Percentiles rank a stretch among this genome's conserved stretches.
Conservation (phyloP, 2,888 invertebrate species). For the Leptopterna dolabrata region DNA sequence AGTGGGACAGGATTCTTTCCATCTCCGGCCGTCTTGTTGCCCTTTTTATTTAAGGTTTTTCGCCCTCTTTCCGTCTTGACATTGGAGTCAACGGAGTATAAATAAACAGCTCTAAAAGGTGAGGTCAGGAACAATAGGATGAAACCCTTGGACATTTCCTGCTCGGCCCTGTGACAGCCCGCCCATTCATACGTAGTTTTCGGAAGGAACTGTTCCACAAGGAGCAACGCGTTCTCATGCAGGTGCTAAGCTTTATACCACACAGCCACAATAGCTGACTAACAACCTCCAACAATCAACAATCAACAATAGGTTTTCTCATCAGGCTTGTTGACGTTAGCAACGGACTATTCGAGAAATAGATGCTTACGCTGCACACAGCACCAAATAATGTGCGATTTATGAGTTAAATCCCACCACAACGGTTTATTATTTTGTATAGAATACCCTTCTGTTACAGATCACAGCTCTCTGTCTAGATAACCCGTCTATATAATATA, state of each 20-base stretch:
- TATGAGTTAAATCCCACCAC: no score
- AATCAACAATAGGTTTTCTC: neutral
- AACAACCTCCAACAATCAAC: neutral
- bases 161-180: conserved; percentile 27
- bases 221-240: neutral
- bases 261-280: neutral
- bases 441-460: no score
- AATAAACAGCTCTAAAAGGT: conserved; percentile 14
- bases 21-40: neutral
- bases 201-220: neutral
- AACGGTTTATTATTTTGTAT: no score
- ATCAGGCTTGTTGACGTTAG: no score
- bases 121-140: conserved; percentile 16
- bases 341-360: neutral
- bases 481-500: no score
- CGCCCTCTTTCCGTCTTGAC: neutral
- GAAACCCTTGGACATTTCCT: conserved; percentile 38
- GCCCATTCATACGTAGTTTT: neutral
- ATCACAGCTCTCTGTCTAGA: no score
- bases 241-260: neutral
- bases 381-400: no score
- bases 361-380: neutral
- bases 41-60: conserved; percentile 4
- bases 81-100: conserved; percentile 24
- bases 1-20: neutral